Base-by-base conservation (phyloP, 2,797 vertebrate genomes). In the Protosalanx chinensis region DNA sequence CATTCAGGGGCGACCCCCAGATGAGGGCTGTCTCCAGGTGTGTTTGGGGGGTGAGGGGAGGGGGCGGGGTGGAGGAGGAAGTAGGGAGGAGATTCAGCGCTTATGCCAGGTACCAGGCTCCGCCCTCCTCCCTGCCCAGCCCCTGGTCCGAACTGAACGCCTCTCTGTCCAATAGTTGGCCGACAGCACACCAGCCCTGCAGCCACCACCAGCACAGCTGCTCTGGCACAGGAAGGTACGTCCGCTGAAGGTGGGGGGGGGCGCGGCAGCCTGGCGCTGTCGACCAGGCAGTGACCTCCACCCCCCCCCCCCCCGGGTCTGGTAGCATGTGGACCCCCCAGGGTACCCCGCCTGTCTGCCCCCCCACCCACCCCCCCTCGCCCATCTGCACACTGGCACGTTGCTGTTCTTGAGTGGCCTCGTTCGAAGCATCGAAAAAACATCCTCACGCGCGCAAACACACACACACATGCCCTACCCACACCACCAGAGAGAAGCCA, bases 201-300 rank as follows among this genome's bases (percentile, higher is more conserved):
- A 74, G 95, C 95, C 88, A 94, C 95, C 91, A 94, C 94, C 94
- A 95, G 95, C 91, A 95, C 95, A 80, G 95, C 94, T 89, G 88
- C 95, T 85, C 92, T 96, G 93, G 95, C 95, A 84, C 94, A 95
- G 95, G 95, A 96, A 96, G 95, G 95, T 96, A 96, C 67, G 95
- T 96, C 74, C 85, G 82, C 84, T 74, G 0, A 3, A 46, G 29
- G 23, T 27, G 23, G 23, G 23, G 23, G 73, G 80, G 74, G 76
- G 58, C 46, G 80, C 67, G 72, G 79, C 69, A 83, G 70, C 76
- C 66, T 12, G 77, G 79, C 81, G 72, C 75, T 60, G 68, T 13
- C 41, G 3, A 13, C 41, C 41, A 78, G 85, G 83, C 85, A 82
- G 76, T 79, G 77, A 72, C 35, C 70, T 76, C 70, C 82, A 69